Conservation (phyloP, 2,113 vertebrate genomes). For the Hydrolagus affinis region DNA sequence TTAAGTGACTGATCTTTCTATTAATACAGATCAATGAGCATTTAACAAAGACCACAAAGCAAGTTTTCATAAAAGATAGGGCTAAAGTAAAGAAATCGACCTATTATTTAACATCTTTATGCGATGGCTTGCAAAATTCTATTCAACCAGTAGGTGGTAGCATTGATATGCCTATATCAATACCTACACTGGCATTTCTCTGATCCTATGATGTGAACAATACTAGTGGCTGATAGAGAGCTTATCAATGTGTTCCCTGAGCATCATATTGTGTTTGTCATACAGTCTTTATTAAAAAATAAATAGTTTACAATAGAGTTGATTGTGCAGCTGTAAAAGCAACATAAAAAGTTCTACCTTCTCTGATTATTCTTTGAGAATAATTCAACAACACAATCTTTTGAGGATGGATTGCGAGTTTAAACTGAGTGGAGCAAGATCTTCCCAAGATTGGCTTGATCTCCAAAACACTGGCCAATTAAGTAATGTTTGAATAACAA, state of each 20-base stretch:
- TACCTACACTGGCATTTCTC: neutral
- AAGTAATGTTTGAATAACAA: neutral
- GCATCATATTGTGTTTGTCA: neutral
- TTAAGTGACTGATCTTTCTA: neutral
- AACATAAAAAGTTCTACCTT: neutral
- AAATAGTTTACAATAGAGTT: neutral
- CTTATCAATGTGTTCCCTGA: neutral
- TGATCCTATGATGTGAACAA: neutral
- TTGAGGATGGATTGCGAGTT: neutral
- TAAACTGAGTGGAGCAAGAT: neutral
- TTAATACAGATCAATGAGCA: neutral
- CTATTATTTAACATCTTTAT: neutral
- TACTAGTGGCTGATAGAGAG: neutral
- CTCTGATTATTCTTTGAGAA: neutral
- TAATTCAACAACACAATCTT: neutral
- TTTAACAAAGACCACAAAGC: too few relatives aligned
- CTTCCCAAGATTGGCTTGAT: neutral
- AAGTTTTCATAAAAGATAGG: neutral
- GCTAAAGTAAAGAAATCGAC: neutral
- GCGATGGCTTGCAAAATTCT: neutral
- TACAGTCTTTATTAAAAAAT: neutral
- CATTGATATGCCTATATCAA: neutral
- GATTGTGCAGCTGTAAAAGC: neutral
- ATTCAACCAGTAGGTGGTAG: conserved; percentile 28
- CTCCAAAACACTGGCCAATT: neutral